Base-by-base conservation (phyloP, 2,113 vertebrate genomes). In the Erythrocebus patas region DNA sequence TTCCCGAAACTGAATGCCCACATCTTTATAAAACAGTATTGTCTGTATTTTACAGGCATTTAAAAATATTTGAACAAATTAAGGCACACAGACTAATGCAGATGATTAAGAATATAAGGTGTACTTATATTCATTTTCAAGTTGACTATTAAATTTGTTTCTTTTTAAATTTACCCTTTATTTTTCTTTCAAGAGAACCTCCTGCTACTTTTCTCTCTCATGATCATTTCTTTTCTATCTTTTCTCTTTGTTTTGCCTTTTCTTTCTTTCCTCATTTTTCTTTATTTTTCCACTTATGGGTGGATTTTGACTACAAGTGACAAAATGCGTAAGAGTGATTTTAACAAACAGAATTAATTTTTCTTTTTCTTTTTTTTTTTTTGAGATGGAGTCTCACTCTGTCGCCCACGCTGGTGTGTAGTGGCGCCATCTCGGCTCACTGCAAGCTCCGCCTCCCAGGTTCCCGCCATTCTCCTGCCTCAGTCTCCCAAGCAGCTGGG, bases 51-150 rank as follows among this genome's bases (percentile, higher is more conserved):
- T 30, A 78, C 8, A 45, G 14, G 25, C 45, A 89, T 84, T 79
- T 78, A 30, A n/a, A 95, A 92, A 85, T 81, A 88, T 68, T n/a
- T 87, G 4, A 87, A 96, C 43, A 84, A 80, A 89, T 84, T 84
- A 80, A 88, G 30, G 52, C 7, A 61, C 12, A n/a, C 3, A 55
- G n/a, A 70, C 27, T 61, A 80, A 61, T 72, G 13, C 23, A 80
- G 27, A 43, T 57, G 48, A 86, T 48, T 79, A n/a, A 35, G 70
- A 50, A 88, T 25, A 55, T 48, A 95, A 93, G 68, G 84, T 89
- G 59, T 17, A 61, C 27, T 91, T 89, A 81, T 11, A 80, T 45
- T 76, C 22, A 81, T 82, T 88, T 96, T 84, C 72, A 94, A 75
- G 8, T 55, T 95, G 18, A 52, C 11, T 72, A 7, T 89, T 70